Conservation (phyloP, 1,140 invertebrate genomes). For the Nebria ingens region DNA sequence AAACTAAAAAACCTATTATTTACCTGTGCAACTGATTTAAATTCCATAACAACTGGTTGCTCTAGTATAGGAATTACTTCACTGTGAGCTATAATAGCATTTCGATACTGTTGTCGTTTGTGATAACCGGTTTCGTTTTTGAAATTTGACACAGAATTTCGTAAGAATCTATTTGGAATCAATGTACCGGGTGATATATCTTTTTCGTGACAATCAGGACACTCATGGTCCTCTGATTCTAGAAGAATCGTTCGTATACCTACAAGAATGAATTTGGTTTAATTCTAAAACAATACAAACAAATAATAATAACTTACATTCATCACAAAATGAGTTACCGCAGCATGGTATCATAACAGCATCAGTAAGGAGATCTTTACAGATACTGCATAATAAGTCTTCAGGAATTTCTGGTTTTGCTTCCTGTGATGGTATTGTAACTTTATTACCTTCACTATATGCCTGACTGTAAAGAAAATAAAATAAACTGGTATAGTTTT, state of each 20-base stretch:
- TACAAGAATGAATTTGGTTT: too few species aligned
- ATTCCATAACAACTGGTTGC: background rate
- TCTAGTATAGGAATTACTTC: constrained; percentile 21
- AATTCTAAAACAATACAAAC: too few species aligned
- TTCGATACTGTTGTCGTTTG: constrained; percentile 27
- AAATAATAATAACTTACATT: constrained; percentile 80
- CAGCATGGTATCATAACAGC: constrained; percentile 96
- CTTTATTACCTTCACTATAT: constrained; percentile 61
- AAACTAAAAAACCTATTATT: background rate
- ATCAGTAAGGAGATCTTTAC: constrained; percentile 87
- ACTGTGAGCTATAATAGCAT: background rate
- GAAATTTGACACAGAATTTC: constrained; percentile 79
- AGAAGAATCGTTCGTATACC: constrained; percentile 78
- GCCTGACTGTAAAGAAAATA: constrained; percentile 50
- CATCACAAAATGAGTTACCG: constrained; percentile 95
- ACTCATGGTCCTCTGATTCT: constrained; percentile 90
- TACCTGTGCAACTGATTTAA: background rate
- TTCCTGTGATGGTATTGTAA: constrained; percentile 50
- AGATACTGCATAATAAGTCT: constrained; percentile 83
- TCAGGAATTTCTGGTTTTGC: constrained; percentile 74
- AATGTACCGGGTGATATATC: constrained; percentile 86
- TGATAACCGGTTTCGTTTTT: constrained; percentile 83
- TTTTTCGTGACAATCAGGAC: constrained; percentile 86
- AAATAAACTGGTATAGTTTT: too few species aligned
- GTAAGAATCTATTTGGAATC: constrained; percentile 83